A percentile compares a stretch with the other conserved stretches of the same genome.
phyloP scores from a whole-genome alignment of 30 jellyfish, hydroid and myxozoan genomes.

The Cassiopea xamachana region DNA sequence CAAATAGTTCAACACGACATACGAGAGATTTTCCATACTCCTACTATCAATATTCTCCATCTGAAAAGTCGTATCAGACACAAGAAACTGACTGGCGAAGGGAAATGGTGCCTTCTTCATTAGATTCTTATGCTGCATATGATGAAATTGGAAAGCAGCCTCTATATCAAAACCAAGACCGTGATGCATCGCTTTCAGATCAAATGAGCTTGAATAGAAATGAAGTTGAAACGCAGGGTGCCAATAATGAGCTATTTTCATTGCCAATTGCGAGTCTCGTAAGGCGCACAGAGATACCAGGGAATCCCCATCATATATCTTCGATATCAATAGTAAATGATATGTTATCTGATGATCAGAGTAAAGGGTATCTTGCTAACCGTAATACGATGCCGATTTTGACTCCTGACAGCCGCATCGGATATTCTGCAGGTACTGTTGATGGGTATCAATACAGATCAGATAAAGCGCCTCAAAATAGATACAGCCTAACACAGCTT shows the following conservation, averaged over 20 bases:
- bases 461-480: not conserved
- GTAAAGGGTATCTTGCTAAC: conserved; percentile 22
- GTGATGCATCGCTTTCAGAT: conserved; percentile 16
- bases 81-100: conserved; percentile 80
- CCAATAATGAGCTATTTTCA: conserved; percentile 41
- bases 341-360: conserved; percentile 53
- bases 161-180: conserved; percentile 32
- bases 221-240: conserved; percentile 7
- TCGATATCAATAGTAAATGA: conserved; percentile 60
- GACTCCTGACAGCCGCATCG: conserved; percentile 9
- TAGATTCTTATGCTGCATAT: conserved; percentile 27
- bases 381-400: conserved; percentile 43
- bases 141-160: conserved; percentile 35
- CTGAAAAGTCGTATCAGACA: conserved; percentile 64
- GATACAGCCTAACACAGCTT: not conserved
- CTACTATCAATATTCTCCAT: conserved; percentile 59
- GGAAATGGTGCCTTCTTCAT: conserved; percentile 49
- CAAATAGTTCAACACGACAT: conserved; percentile 44
- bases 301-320: conserved; percentile 59
- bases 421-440: not conserved
- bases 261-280: conserved; percentile 70
- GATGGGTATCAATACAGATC: not conserved
- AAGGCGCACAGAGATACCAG: conserved; percentile 59
- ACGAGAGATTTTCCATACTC: conserved; percentile 76
- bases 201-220: conserved; percentile 12